A percentile compares a stretch with the other conserved stretches of the same genome.
Conservation (phyloP, 2,888 invertebrate genomes). For the Eustalomyia histrio region DNA sequence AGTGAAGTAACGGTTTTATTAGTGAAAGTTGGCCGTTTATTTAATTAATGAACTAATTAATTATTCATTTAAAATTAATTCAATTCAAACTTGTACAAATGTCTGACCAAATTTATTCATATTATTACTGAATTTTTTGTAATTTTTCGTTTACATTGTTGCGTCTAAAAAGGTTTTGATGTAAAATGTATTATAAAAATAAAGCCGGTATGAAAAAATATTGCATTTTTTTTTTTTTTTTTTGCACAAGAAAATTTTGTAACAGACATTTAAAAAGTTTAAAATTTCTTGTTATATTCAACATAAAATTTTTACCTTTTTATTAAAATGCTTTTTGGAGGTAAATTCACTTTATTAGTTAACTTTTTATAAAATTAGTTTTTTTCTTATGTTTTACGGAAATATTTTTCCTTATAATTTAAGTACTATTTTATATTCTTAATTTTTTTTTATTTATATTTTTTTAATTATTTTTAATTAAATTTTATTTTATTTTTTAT, state of each 20-base stretch:
- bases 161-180: no score
- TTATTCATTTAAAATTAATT: no score
- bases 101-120: no score
- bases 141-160: no score
- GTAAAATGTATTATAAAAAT: neutral
- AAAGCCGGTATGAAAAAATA: neutral
- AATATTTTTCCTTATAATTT: neutral
- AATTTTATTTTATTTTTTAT: conserved; percentile 12
- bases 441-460: conserved; percentile 2
- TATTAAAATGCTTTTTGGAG: neutral
- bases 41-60: no score
- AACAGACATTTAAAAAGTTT: neutral
- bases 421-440: neutral
- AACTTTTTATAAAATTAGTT: neutral
- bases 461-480: neutral
- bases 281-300: neutral
- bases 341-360: no score
- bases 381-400: neutral
- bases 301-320: neutral
- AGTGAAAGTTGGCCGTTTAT: no score
- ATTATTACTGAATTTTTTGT: no score
- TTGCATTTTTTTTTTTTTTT: neutral
- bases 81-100: no score
- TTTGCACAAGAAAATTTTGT: neutral
- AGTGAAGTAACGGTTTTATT: no score